phyloP scores from a whole-genome alignment of 2,797 vertebrate species.

The Triplophysa yarkandensis region DNA sequence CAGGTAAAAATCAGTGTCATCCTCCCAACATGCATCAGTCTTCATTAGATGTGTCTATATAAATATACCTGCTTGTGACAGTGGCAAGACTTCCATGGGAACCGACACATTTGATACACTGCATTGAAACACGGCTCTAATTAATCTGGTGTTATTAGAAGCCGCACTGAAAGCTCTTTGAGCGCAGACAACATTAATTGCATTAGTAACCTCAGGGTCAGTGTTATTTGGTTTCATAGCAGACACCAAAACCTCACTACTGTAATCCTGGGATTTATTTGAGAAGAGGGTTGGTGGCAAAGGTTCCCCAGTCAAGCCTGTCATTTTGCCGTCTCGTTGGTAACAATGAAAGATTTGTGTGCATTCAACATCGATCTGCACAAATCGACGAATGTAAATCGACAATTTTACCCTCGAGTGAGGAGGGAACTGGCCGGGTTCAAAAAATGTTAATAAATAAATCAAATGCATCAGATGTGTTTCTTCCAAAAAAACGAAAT shows the following conservation, averaged over 20 bases:
- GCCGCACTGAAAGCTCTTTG: slow-evolving; percentile 31
- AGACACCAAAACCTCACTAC: slow-evolving; percentile 37
- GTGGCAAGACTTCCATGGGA: slow-evolving; percentile 27
- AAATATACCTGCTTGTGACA: slow-evolving; percentile 14
- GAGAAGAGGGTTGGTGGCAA: slow-evolving; percentile 4
- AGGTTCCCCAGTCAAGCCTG: slow-evolving; percentile 12
- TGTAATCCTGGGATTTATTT: slow-evolving; percentile 45
- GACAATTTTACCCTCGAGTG: slow-evolving; percentile 20
- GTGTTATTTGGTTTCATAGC: slow-evolving; percentile 9
- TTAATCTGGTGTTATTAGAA: slow-evolving; percentile 39
- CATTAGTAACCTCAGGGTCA: slow-evolving; percentile 54
- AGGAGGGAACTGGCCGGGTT: background rate
- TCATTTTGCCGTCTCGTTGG: slow-evolving; percentile 8
- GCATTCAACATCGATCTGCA: background rate
- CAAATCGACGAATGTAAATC: slow-evolving; percentile 4
- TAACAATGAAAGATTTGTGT: background rate
- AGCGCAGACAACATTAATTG: slow-evolving; percentile 53
- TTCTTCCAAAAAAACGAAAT: slow-evolving; percentile 51
- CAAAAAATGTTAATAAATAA: background rate
- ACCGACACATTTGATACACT: background rate
- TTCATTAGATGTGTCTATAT: slow-evolving; percentile 30
- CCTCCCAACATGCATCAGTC: slow-evolving; percentile 17
- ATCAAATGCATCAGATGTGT: slow-evolving; percentile 39
- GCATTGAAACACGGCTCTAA: slow-evolving; percentile 29
- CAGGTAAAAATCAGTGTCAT: slow-evolving; percentile 8